Evolutionary conservation across 2,797 vertebrate species (phyloP).

Genomic region (Macropodus opercularis): DNA sequence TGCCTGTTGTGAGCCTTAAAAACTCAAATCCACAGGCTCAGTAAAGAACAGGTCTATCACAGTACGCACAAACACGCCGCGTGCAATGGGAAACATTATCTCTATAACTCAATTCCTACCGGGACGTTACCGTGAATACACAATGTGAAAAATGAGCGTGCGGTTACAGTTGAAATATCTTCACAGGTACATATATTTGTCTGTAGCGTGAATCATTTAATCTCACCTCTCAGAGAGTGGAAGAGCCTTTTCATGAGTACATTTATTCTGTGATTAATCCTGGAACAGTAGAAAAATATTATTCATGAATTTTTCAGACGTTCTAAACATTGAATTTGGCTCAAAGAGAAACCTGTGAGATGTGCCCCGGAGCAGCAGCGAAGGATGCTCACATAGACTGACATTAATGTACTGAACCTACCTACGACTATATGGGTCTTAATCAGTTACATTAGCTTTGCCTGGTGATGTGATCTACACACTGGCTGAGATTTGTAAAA

Average conservation of each 20-base stretch:
- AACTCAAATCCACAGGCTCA: slow-evolving; percentile 48
- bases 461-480: slow-evolving; percentile 27
- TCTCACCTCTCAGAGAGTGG: slow-evolving; percentile 66
- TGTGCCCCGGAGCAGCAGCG: slow-evolving; percentile 29
- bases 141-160: slow-evolving; percentile 73
- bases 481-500: slow-evolving; percentile 18
- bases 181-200: slow-evolving; percentile 75
- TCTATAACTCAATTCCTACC: slow-evolving; percentile 72
- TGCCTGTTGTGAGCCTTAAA: slow-evolving; percentile 34
- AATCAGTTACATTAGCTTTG: slow-evolving; percentile 57
- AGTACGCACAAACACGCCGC: slow-evolving; percentile 11
- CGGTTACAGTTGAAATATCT: slow-evolving; percentile 76
- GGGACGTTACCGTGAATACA: slow-evolving; percentile 70
- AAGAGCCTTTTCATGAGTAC: slow-evolving; percentile 61
- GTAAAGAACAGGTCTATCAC: slow-evolving; percentile 17
- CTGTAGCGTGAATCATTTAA: slow-evolving; percentile 76
- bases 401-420: slow-evolving; percentile 47
- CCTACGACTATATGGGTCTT: slow-evolving; percentile 52
- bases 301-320: slow-evolving; percentile 63
- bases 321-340: slow-evolving; percentile 55
- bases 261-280: slow-evolving; percentile 75
- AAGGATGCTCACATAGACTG: slow-evolving; percentile 53
- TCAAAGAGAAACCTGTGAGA: slow-evolving; percentile 30
- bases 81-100: slow-evolving; percentile 56
- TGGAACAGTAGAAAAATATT: slow-evolving; percentile 60